Evolutionary conservation across 2,797 vertebrate species (phyloP).

Genomic region (Thamnophis elegans): DNA sequence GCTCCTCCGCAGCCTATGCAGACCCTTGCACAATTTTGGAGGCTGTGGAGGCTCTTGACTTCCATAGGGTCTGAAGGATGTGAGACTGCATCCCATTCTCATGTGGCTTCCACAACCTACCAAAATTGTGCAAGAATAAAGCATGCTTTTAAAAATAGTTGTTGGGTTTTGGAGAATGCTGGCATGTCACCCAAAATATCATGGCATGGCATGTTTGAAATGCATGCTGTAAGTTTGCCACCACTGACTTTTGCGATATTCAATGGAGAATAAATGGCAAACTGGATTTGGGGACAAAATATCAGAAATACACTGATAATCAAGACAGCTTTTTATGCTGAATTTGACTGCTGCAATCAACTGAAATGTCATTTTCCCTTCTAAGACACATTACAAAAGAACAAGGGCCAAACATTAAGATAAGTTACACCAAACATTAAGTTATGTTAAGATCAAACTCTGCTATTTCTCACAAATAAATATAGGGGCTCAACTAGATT

Average conservation of each 20-base stretch:
- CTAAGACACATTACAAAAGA: not conserved
- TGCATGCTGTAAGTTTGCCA: not conserved
- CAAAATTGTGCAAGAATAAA: too few relatives aligned
- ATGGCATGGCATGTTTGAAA: not conserved
- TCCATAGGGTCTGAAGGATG: not conserved
- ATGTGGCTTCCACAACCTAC: too few relatives aligned
- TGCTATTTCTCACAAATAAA: not conserved
- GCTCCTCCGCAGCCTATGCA: not conserved
- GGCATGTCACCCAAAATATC: not conserved
- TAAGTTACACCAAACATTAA: too few relatives aligned
- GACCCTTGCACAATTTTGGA: not conserved
- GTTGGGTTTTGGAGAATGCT: not conserved
- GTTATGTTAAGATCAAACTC: not conserved
- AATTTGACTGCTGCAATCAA: not conserved
- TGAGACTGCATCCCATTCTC: too few relatives aligned
- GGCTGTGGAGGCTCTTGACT: not conserved
- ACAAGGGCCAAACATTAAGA: not conserved
- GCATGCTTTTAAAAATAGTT: too few relatives aligned
- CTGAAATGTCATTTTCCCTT: not conserved
- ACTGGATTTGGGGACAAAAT: not conserved
- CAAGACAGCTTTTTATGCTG: not conserved
- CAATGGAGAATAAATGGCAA: not conserved
- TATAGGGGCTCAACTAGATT: not conserved
- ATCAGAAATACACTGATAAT: not conserved
- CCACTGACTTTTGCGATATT: not conserved